A percentile compares a stretch with the other conserved stretches of the same genome.
phyloP scores from a whole-genome alignment of 2,113 vertebrate species.

The Excalfactoria chinensis region DNA sequence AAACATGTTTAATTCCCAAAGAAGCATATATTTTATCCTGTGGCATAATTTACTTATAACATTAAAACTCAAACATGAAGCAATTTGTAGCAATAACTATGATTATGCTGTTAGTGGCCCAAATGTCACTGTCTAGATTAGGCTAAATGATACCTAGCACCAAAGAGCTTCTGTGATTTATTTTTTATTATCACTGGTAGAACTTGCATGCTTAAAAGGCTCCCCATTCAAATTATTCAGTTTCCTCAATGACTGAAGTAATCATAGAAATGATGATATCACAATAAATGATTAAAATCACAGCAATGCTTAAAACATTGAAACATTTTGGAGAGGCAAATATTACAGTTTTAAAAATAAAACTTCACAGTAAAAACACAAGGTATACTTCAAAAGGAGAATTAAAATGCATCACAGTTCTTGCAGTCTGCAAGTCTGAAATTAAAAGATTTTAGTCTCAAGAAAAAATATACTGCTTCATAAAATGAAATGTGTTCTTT shows the following conservation, averaged over 20 bases:
- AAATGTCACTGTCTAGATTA: slow-evolving; percentile 82
- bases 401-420: slow-evolving; percentile 38
- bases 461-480: neutral
- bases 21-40: slow-evolving; percentile 81
- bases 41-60: slow-evolving; percentile 86
- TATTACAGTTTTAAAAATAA: slow-evolving; percentile 36
- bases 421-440: neutral
- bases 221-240: slow-evolving; percentile 67
- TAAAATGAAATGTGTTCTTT: slow-evolving; percentile 23
- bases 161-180: slow-evolving; percentile 78
- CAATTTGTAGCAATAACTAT: slow-evolving; percentile 84
- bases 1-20: slow-evolving; percentile 85
- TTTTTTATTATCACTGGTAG: slow-evolving; percentile 78
- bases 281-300: slow-evolving; percentile 61
- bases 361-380: slow-evolving; percentile 27
- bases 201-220: slow-evolving; percentile 74
- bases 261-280: slow-evolving; percentile 52
- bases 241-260: slow-evolving; percentile 41
- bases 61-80: slow-evolving; percentile 84
- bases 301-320: slow-evolving; percentile 5
- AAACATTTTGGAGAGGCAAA: slow-evolving; percentile 24
- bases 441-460: slow-evolving; percentile 26
- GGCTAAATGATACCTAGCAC: slow-evolving; percentile 80
- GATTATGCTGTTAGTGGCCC: slow-evolving; percentile 82
- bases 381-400: neutral